phyloP scores from a whole-genome alignment of 2,797 vertebrate species.

The Meriones psammophilus region DNA sequence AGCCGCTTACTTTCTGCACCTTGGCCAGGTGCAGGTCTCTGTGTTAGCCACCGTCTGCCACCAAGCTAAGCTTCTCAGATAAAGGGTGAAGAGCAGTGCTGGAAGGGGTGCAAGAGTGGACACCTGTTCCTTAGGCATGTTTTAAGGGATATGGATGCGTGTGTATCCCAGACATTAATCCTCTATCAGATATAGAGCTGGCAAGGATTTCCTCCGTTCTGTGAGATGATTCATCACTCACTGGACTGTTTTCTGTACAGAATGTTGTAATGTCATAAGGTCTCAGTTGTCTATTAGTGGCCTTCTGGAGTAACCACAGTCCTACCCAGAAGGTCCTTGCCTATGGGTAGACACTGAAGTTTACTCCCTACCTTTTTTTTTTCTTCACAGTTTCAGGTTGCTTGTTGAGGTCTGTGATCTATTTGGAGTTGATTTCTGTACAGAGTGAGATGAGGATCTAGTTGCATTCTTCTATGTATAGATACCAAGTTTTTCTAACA shows the following conservation, averaged over 20 bases:
- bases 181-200: background rate
- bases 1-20: background rate
- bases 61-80: background rate
- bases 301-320: background rate
- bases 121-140: background rate
- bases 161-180: background rate
- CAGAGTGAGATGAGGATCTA: background rate
- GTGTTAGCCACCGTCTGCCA: background rate
- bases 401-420: background rate
- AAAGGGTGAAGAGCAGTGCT: background rate
- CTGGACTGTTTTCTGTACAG: background rate
- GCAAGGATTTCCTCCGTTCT: background rate
- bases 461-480: background rate
- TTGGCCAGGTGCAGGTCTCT: background rate
- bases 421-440: background rate
- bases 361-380: background rate
- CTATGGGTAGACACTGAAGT: too few species aligned
- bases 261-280: background rate
- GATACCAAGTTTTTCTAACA: background rate
- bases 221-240: background rate
- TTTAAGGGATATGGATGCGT: background rate
- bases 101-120: background rate
- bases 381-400: background rate
- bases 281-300: background rate
- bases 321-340: background rate